Conservation (phyloP, 2,797 vertebrate genomes). For the Decapterus maruadsi region DNA sequence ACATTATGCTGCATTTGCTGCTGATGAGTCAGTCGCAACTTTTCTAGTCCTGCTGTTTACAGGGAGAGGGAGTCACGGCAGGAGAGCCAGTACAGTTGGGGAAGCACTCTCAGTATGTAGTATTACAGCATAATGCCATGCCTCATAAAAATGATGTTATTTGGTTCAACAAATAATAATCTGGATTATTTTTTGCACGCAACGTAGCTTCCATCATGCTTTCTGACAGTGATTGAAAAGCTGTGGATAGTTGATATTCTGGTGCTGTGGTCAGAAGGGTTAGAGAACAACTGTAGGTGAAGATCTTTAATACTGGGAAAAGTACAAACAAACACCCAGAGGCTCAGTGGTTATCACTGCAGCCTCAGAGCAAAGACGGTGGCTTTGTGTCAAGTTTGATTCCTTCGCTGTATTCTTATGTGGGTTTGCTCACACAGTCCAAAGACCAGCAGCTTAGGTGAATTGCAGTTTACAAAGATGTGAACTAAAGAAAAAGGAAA, state of each 20-base stretch:
- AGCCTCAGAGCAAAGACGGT: constrained; percentile 4
- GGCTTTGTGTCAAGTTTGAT: background rate
- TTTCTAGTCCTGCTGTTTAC: constrained; percentile 11
- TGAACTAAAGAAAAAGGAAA: background rate
- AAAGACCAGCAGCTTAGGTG: background rate
- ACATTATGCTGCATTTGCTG: constrained; percentile 30
- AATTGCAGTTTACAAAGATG: constrained; percentile 7
- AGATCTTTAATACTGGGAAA: background rate
- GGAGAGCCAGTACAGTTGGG: constrained; percentile 5
- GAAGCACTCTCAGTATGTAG: background rate
- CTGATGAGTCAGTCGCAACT: constrained; percentile 47
- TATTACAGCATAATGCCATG: background rate
- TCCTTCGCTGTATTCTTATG: background rate
- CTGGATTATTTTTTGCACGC: background rate
- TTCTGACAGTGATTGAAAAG: background rate
- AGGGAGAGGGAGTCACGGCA: constrained; percentile 13
- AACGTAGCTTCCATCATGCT: background rate
- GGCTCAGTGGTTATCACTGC: constrained; percentile 5
- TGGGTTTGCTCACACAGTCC: constrained; percentile 8
- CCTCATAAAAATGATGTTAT: background rate
- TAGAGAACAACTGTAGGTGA: background rate
- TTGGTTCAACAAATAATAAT: background rate
- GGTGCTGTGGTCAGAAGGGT: background rate
- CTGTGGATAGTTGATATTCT: background rate
- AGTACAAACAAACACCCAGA: constrained; percentile 18